Percentiles rank a stretch among this genome's conserved stretches.
These are phyloP conservation scores for Zeus faber DNA, from an alignment of 2,113 vertebrate genomes.

Conservation along the genomic window DNA sequence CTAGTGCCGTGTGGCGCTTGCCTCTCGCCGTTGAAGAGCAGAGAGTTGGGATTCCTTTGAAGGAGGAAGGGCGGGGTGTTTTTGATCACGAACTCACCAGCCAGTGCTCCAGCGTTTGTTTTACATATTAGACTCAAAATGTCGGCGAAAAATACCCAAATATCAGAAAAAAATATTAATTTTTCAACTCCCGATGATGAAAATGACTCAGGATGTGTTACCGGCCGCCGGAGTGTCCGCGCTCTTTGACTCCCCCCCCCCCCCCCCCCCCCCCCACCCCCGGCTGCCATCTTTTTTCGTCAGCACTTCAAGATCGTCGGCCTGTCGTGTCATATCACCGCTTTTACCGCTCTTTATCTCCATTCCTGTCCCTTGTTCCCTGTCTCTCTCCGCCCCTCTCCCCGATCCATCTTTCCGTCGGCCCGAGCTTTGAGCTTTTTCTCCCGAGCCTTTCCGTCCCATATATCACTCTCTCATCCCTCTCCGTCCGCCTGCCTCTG, in stretches of 20 bases:
- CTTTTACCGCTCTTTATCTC: constrained; percentile 56
- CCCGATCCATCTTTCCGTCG: constrained; percentile 44
- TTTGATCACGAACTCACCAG: constrained; percentile 38
- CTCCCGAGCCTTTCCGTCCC: constrained; percentile 65
- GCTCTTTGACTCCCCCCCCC: constrained; percentile 28
- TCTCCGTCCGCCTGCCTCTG: constrained; percentile 44
- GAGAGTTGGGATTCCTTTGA: constrained; percentile 44
- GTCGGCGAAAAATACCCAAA: too few relatives aligned
- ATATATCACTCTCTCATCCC: constrained; percentile 70
- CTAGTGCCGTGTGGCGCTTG: constrained; percentile 20
- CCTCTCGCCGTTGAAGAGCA: constrained; percentile 34
- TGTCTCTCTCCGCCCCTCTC: not conserved
- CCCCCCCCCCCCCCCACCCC: constrained; percentile 9
- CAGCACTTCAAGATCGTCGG: constrained; percentile 51
- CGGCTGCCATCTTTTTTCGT: constrained; percentile 34
- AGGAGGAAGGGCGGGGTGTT: constrained; percentile 48
- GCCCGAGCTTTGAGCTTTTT: constrained; percentile 59
- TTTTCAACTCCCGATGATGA: too few relatives aligned
- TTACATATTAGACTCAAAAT: not conserved
- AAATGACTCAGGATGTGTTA: too few relatives aligned
- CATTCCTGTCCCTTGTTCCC: constrained; percentile 38
- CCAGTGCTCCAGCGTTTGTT: not conserved
- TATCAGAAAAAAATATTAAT: too few relatives aligned
- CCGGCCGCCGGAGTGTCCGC: too few relatives aligned
- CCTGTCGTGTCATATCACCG: constrained; percentile 32